Conservation (phyloP, 2,888 invertebrate species). For the Heliconius hortense region DNA sequence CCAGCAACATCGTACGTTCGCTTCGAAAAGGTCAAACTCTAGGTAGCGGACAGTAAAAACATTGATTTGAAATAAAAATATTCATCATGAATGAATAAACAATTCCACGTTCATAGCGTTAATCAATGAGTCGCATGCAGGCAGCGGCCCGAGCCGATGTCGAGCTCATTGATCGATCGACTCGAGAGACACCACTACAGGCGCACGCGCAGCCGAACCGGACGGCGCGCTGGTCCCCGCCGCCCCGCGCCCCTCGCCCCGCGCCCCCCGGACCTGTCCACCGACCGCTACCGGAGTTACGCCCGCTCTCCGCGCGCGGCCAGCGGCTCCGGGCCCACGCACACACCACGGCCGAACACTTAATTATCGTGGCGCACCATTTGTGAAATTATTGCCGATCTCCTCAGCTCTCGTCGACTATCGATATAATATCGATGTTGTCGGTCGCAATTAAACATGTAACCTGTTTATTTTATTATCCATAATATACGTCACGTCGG, state of each 20-base stretch:
- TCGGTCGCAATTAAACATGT: constrained; percentile 67
- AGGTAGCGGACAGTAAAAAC: constrained; percentile 60
- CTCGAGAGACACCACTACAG: constrained; percentile 68
- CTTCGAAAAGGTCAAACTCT: constrained; percentile 50
- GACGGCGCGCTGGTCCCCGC: constrained; percentile 64
- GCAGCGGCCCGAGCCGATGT: constrained; percentile 73
- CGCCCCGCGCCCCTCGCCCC: constrained; percentile 60
- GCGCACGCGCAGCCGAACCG: constrained; percentile 68
- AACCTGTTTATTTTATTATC: constrained; percentile 67
- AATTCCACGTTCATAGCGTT: constrained; percentile 81
- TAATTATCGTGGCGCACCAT: constrained; percentile 73
- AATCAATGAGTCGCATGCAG: constrained; percentile 82
- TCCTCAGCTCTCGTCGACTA: constrained; percentile 71
- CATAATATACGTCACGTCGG: constrained; percentile 55
- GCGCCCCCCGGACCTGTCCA: constrained; percentile 71
- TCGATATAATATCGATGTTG: constrained; percentile 74
- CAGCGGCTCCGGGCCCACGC: constrained; percentile 59
- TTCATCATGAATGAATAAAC: constrained; percentile 80
- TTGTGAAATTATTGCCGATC: constrained; percentile 75
- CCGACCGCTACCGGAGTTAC: constrained; percentile 80
- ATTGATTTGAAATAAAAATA: constrained; percentile 72
- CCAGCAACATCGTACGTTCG: constrained; percentile 43
- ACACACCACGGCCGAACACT: constrained; percentile 67
- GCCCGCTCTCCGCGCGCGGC: constrained; percentile 64
- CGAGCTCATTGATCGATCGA: constrained; percentile 81